phyloP scores from a whole-genome alignment of 2,888 invertebrate genomes.

The Portevinia maculata region DNA sequence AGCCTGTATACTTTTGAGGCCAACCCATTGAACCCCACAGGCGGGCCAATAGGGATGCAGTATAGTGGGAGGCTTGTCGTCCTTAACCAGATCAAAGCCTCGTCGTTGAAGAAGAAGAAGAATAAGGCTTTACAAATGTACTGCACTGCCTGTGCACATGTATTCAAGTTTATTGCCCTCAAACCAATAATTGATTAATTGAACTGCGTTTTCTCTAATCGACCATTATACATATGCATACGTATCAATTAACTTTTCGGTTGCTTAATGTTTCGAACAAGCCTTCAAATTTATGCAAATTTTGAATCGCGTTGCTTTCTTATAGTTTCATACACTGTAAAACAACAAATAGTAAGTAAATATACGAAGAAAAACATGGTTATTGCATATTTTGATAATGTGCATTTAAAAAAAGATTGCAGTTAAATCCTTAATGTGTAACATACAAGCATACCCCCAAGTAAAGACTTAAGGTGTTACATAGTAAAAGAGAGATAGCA shows the following conservation, averaged over 20 bases:
- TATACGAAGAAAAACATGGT: conserved; percentile 30
- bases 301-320: conserved; percentile 16
- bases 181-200: background rate
- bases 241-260: no score
- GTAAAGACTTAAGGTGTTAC: background rate
- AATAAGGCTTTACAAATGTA: no score
- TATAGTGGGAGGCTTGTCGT: no score
- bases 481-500: conserved; percentile 20
- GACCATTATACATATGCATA: conserved; percentile 1
- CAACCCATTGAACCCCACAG: no score
- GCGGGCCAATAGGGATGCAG: no score
- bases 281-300: conserved; percentile 65
- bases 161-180: conserved; percentile 21
- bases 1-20: no score
- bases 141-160: no score
- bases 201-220: conserved; percentile 32
- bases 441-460: background rate
- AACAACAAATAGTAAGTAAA: conserved; percentile 30
- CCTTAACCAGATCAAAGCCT: no score
- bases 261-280: conserved; percentile 39
- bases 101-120: no score
- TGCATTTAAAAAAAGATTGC: conserved; percentile 22
- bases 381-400: conserved; percentile 42
- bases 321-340: conserved; percentile 37
- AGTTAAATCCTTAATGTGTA: conserved; percentile 30